Evolutionary conservation across 2,888 invertebrate genomes (phyloP).

Genomic region (Priocnemis perturbator): DNA sequence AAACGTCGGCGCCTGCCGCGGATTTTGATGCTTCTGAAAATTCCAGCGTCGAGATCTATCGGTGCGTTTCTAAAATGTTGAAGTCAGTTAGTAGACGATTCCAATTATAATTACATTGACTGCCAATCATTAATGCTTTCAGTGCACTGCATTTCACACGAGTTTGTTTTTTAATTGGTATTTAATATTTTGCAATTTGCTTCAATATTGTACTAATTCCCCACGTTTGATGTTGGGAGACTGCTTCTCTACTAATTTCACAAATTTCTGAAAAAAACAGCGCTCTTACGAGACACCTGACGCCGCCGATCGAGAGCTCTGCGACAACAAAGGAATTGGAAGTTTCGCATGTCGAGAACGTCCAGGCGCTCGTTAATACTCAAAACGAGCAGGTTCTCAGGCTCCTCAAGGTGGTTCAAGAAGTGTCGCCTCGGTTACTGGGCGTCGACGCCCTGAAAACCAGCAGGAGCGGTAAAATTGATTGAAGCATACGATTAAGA

Average conservation of each 20-base stretch:
- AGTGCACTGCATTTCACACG: too few species aligned
- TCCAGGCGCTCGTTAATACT: conserved; percentile 81
- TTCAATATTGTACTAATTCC: too few species aligned
- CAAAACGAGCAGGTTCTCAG: conserved; percentile 83
- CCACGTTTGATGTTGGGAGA: too few species aligned
- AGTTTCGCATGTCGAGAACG: conserved; percentile 77
- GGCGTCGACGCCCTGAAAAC: conserved; percentile 80
- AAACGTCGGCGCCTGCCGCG: conserved; percentile 69
- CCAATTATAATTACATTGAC: too few species aligned
- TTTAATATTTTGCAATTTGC: too few species aligned
- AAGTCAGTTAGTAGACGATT: too few species aligned
- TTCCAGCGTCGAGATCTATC: conserved; percentile 84
- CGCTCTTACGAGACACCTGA: conserved; percentile 84
- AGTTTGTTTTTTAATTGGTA: too few species aligned
- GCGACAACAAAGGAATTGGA: conserved; percentile 75
- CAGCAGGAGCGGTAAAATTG: conserved; percentile 73
- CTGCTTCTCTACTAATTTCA: too few species aligned
- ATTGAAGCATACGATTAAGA: neutral
- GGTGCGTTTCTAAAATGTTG: conserved; percentile 76
- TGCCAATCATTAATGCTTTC: too few species aligned
- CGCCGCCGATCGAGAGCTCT: conserved; percentile 77
- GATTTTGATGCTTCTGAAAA: conserved; percentile 78
- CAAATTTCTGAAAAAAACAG: too few species aligned
- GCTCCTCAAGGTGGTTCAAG: conserved; percentile 79
- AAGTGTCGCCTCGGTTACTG: conserved; percentile 79